Evolutionary conservation across 2,113 vertebrate species (phyloP), one percentile per base, ranked within the genome.

Genomic region (Coptodon bakossiorum): DNA sequence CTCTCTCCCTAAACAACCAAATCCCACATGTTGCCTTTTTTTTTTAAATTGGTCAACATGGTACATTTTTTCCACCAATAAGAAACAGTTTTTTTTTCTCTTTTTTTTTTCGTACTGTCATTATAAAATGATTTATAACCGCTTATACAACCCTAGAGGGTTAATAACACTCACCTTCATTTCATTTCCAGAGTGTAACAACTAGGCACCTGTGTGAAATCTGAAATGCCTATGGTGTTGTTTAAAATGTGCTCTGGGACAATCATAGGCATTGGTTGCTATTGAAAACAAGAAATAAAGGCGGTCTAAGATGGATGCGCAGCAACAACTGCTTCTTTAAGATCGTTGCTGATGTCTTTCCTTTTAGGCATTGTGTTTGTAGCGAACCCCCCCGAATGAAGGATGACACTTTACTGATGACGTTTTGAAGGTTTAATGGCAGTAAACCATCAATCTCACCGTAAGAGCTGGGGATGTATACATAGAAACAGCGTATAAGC

Each of bases 61-160:
- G 57, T 34, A 61, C 16, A 61, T 34, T 61, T 61, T 61, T 31
- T 61, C 57, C 57, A 61, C 3, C 29, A 61, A 61, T 34, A 61
- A 61, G 29, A 17, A 19, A 10, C 22, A 5, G 0, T 0, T 10
- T 9, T 16, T 29, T 59, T 59, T 17, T 2, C 2, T 9, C 1
- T 59, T 9, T 31, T 61, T 9, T 31, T 61, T 61, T 31, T 31
- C 14, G 17, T 61, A 34, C 17, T 61, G 57, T 61, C 57, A 61
- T 61, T 10, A 34, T 29, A 61, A 34, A 17, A 34, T 61, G 16
- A 61, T 61, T 61, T 61, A 61, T 34, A 34, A 61, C 16, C 1
- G 3, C 8, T 61, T 61, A 61, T 31, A 31, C 29, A 17, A 34
- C 57, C 57, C 57, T 29, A 10, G 57, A 61, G 5, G 17, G 29